Evolutionary conservation across 2,113 vertebrate genomes (phyloP), one percentile per base, ranked within the genome.

Genomic region (Philantomba maxwellii): DNA sequence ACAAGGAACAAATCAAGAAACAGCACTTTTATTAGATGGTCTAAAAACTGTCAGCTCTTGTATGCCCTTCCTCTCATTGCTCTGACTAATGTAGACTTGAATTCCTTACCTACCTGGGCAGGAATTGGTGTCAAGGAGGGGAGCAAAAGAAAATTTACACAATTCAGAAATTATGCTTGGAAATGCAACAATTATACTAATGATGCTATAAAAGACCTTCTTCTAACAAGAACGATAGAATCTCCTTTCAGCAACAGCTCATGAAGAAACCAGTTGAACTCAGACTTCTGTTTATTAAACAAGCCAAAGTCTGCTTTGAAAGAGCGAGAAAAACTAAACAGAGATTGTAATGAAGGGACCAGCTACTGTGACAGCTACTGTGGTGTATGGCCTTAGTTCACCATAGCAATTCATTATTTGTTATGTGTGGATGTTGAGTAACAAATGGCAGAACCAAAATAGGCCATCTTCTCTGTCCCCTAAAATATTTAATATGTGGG

Each of bases 241-340:
- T 83, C 45, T 96, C 11, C 77, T 78, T 97, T 89, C 26, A 85
- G n/a, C 92, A 92, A 85, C 36, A 26, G 28, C 7, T 60, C 2
- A 1, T 58, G 26, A 51, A 66, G 30, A 92, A 87, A 26, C 25
- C 47, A 70, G 0, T 1, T 36, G 45, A 53, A n/a, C 19, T 93
- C 14, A 33, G 45, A 11, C 64, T 90, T 92, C 33, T 12, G 3
- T 47, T 60, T 62, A 33, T 39, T 60, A 81, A 62, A 58, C 6
- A 82, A 96, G 23, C 17, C 62, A 16, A 33, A 47, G 26, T 89
- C n/a, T 82, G 30, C 16, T n/a, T 90, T 84, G 45, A 53, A 78
- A 90, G 84, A 92, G 78, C 5, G 51, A 95, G 51, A 55, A 2
- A 51, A 49, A 36, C 57, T 12, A 51, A 45, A 57, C 19, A 66